Base-by-base conservation (phyloP, 2,888 invertebrate species). In the Linnaemya vulpina region DNA sequence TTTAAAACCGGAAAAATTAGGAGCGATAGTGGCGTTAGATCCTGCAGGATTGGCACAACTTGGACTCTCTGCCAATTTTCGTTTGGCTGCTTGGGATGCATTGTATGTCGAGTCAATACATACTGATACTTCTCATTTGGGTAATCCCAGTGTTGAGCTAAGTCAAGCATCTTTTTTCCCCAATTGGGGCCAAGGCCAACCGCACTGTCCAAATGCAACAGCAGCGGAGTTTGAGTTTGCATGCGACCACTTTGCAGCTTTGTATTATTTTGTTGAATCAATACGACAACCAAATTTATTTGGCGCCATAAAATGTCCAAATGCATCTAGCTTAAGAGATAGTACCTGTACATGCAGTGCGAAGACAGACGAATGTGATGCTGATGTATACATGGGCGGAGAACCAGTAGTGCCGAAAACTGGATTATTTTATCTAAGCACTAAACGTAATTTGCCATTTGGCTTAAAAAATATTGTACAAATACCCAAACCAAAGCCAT, bases 71-170 rank as follows among this genome's bases (percentile, higher is more conserved):
- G 88, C 89, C 1, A 62, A 87, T 2, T 85, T 86, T 0, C 91
- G 92, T 51, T 86, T 93, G 46, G 90, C 92, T 11, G 88, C 89
- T 0, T 83, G 74, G 0, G 92, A 93, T 83, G 93, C 92, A 1
- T 40, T 46, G 0, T 90, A 90, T 67, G 93, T 93, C n/a, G 92
- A 93, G 71, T 88, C 91, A 4, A 90, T 93, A 84, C 93, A 93
- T 79, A 91, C 92, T 1, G 90, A 91, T 83, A 80, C 89, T 3
- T 87, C 89, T 49, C 62, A 88, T 0, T 78, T 92, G 49, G 93
- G 93, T 11, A 89, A 92, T 86, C 91, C 91, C 3, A 90, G 88
- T 35, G 83, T 84, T 22, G 79, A 86, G 20, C 85, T 92, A 0
- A 92, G 93, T 15, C 90, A 90, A 4, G 91, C 92, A 2, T 89